phyloP scores from a whole-genome alignment of 2,797 vertebrate species.

The Graptemys geographica region DNA sequence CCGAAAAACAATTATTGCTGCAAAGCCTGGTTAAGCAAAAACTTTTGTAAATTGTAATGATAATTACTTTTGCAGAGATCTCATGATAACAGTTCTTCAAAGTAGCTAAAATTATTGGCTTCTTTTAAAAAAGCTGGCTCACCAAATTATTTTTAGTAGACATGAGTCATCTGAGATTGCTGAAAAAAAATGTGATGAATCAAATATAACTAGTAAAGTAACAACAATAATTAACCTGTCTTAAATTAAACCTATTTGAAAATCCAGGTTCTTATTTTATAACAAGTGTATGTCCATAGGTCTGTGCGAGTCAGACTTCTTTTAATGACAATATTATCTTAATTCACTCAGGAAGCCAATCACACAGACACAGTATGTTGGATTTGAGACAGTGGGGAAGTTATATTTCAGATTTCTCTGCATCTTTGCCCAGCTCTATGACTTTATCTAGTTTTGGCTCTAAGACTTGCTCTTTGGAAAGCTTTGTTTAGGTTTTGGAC shows the following conservation, averaged over 20 bases:
- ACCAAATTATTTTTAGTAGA: neutral
- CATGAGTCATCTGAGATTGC: neutral
- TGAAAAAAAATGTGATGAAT: neutral
- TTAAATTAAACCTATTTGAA: neutral
- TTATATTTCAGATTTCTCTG: neutral
- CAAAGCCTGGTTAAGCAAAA: neutral
- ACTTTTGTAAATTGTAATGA: neutral
- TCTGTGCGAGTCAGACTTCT: neutral
- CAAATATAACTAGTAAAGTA: neutral
- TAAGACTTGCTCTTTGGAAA: fast-evolving
- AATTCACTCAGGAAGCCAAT: neutral
- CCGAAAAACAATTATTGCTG: neutral
- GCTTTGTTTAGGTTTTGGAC: slow-evolving; percentile 8
- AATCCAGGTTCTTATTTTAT: neutral
- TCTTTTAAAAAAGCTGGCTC: neutral
- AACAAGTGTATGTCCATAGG: neutral
- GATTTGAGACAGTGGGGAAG: neutral
- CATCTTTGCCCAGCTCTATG: neutral
- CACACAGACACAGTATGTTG: fast-evolving
- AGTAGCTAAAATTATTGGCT: neutral
- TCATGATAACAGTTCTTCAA: neutral
- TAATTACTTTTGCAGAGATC: neutral
- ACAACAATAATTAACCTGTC: neutral
- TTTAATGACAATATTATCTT: neutral
- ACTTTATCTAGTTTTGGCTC: neutral